Conservation (phyloP, 2,113 vertebrate species). For the Mustelus asterias region DNA sequence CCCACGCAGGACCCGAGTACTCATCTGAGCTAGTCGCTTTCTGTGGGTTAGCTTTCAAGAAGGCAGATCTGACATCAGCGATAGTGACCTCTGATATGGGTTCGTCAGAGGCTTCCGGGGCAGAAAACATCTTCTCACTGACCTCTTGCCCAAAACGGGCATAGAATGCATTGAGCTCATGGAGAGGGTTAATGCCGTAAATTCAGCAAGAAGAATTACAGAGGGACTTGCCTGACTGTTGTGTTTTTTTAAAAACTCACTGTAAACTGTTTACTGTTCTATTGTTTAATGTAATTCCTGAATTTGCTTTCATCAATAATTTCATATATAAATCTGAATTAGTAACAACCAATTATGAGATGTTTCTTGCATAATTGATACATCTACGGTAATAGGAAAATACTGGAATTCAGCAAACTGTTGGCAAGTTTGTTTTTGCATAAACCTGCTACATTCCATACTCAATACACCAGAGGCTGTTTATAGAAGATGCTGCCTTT, state of each 20-base stretch:
- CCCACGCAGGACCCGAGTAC: too few species aligned
- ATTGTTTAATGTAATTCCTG: background rate
- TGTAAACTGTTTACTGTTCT: background rate
- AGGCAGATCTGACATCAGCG: too few species aligned
- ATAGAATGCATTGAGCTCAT: too few species aligned
- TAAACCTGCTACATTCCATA: background rate
- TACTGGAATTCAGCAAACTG: background rate
- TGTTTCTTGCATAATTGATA: background rate
- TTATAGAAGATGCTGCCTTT: background rate
- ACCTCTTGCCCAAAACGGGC: too few species aligned
- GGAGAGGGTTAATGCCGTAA: too few species aligned
- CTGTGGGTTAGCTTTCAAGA: too few species aligned
- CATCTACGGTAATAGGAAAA: background rate
- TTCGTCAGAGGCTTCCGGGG: too few species aligned
- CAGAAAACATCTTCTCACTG: too few species aligned
- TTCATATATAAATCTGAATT: background rate
- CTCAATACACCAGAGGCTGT: background rate
- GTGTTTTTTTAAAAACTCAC: background rate
- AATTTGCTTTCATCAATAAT: background rate
- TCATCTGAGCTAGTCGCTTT: too few species aligned
- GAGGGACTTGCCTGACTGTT: background rate
- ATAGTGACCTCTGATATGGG: too few species aligned
- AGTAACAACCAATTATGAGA: background rate
- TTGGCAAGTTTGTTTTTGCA: background rate
- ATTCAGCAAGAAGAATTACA: too few species aligned